A percentile compares a stretch with the other conserved stretches of the same genome.
Conservation (phyloP, 2,888 invertebrate genomes). For the Tetranychus truncatus region DNA sequence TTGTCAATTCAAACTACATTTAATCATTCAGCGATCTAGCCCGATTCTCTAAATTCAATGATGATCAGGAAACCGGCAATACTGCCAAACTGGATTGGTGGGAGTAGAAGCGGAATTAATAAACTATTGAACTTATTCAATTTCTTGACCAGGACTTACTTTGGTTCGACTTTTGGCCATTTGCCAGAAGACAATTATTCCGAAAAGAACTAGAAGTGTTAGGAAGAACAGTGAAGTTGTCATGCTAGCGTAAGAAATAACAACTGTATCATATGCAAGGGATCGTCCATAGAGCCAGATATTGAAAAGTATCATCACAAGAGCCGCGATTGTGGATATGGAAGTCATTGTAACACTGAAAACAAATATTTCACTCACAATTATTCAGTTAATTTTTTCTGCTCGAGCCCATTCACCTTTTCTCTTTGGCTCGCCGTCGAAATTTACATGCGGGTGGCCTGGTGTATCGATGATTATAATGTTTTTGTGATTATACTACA, state of each 20-base stretch:
- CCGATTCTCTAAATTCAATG: slow-evolving; percentile 17
- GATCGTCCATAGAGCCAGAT: slow-evolving; percentile 30
- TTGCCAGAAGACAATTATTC: slow-evolving; percentile 29
- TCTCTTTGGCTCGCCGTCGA: too few relatives aligned
- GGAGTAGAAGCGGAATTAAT: too few relatives aligned
- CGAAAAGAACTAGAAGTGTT: slow-evolving; percentile 29
- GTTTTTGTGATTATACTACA: too few relatives aligned
- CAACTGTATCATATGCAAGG: slow-evolving; percentile 28
- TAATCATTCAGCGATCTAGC: too few relatives aligned
- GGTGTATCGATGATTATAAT: too few relatives aligned
- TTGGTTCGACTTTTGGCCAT: slow-evolving; percentile 29
- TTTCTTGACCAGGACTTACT: slow-evolving; percentile 24
- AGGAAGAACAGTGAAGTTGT: slow-evolving; percentile 29
- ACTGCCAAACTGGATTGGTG: slow-evolving; percentile 29
- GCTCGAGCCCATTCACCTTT: too few relatives aligned
- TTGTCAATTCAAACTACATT: too few relatives aligned
- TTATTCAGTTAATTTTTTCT: background rate
- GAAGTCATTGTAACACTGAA: slow-evolving; percentile 31
- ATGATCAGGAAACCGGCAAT: slow-evolving; percentile 30
- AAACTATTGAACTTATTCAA: too few relatives aligned
- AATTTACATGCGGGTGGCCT: too few relatives aligned
- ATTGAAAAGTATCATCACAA: slow-evolving; percentile 32
- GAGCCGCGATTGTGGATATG: slow-evolving; percentile 29
- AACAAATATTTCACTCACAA: background rate
- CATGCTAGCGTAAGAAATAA: slow-evolving; percentile 30